Evolutionary conservation across 2,113 vertebrate genomes (phyloP).

Genomic region (Boulengeromyrus knoepffleri): DNA sequence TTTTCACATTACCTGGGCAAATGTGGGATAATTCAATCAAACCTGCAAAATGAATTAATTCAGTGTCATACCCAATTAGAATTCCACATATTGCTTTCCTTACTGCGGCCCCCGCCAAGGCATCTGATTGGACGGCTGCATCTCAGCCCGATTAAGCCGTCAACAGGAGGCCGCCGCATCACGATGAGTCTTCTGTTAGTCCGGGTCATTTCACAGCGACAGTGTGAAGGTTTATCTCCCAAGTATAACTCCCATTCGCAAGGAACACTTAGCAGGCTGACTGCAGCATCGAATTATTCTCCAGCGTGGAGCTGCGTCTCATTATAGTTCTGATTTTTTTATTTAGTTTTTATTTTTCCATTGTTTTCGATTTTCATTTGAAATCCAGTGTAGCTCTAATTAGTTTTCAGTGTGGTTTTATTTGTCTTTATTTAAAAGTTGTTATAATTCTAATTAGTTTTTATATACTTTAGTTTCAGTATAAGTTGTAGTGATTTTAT

Average conservation of each 20-base stretch:
- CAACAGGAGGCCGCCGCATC: not conserved
- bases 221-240: not conserved
- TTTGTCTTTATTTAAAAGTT: not conserved
- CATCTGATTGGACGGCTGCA: not conserved
- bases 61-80: constrained; percentile 23
- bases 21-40: constrained; percentile 22
- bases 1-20: constrained; percentile 19
- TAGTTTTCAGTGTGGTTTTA: not conserved
- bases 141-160: not conserved
- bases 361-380: not conserved
- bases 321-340: not conserved
- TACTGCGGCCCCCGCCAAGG: not conserved
- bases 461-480: not conserved
- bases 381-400: not conserved
- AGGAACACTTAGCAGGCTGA: not conserved
- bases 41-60: constrained; percentile 21
- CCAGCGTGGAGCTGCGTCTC: not conserved
- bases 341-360: not conserved
- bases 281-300: not conserved
- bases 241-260: not conserved
- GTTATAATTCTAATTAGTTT: not conserved
- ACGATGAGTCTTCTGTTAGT: too few relatives aligned
- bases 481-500: not conserved
- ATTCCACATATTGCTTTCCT: constrained; percentile 10
- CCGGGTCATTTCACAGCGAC: not conserved